A percentile compares a stretch with the other conserved stretches of the same genome.
These are phyloP conservation scores for Poecilia wingei DNA, from an alignment of 2,797 vertebrate genomes.

Conservation along the genomic window DNA sequence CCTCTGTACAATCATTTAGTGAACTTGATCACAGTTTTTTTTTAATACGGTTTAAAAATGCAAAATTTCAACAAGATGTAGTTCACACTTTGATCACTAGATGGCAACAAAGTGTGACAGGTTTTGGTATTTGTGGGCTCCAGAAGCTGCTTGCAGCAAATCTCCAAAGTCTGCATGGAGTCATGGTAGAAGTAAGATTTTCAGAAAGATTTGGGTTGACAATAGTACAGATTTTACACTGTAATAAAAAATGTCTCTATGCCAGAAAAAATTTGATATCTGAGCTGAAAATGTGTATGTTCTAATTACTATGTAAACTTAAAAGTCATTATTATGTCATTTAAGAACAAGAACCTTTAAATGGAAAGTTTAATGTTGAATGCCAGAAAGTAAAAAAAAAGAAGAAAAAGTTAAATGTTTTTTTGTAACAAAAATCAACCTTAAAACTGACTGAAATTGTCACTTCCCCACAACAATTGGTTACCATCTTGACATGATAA, in stretches of 20 bases:
- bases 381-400: background rate
- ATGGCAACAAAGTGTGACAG: background rate
- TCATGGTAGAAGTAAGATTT: background rate
- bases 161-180: background rate
- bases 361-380: background rate
- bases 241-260: background rate
- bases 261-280: background rate
- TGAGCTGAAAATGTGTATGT: background rate
- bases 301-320: background rate
- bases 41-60: background rate
- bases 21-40: background rate
- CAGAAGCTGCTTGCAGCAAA: background rate
- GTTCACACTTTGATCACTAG: background rate
- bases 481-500: conserved; percentile 35
- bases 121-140: background rate
- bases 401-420: background rate
- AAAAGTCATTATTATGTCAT: background rate
- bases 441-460: background rate
- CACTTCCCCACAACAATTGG: conserved; percentile 23
- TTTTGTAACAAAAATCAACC: no score
- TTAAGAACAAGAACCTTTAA: background rate
- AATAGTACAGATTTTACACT: background rate
- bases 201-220: background rate
- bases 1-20: background rate
- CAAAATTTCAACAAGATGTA: background rate